Conservation (phyloP, 2,797 vertebrate species). For the Malurus leucopterus region DNA sequence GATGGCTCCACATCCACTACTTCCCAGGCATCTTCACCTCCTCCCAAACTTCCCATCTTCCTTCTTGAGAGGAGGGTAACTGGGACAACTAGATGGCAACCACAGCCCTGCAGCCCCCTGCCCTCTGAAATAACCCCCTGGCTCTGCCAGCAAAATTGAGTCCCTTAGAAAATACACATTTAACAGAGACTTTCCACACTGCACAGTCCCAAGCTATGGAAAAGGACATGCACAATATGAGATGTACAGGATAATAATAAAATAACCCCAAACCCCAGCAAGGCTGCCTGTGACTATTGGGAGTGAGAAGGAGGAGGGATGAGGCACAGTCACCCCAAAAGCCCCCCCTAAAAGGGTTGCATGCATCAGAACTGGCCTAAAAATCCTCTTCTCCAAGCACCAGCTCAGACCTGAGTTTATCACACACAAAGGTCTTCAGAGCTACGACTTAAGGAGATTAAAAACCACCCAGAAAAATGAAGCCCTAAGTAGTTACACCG, state of each 20-base stretch:
- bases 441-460: constrained; percentile 53
- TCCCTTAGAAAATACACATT: neutral
- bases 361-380: neutral
- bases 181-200: neutral
- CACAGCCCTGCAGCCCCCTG: neutral
- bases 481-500: constrained; percentile 31
- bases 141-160: neutral
- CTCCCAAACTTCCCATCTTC: neutral
- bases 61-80: neutral
- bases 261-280: neutral
- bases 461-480: constrained; percentile 60
- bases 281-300: neutral
- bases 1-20: rapidly evolving
- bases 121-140: neutral
- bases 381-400: constrained; percentile 13
- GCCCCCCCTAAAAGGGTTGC: neutral
- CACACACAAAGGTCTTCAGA: constrained; percentile 34
- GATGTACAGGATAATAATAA: neutral
- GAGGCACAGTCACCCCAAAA: neutral
- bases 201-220: neutral
- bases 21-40: neutral
- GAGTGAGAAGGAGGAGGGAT: neutral
- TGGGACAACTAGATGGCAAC: neutral
- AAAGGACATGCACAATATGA: neutral
- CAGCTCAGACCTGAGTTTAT: constrained; percentile 18